phyloP scores from a whole-genome alignment of 1,140 invertebrate species.

The Zaprionus nigranus region DNA sequence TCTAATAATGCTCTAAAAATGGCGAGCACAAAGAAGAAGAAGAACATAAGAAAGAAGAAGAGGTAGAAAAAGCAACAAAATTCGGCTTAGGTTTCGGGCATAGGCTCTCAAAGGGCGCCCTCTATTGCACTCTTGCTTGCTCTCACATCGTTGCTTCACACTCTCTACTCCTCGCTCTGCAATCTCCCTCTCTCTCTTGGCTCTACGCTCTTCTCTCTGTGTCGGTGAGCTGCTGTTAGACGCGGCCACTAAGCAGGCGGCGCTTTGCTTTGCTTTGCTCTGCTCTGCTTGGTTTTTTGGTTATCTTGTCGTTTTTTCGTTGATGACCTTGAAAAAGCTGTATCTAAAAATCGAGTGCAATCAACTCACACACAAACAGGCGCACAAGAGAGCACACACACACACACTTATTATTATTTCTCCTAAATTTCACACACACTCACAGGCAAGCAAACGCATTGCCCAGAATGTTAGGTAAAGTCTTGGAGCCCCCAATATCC shows the following conservation, averaged over 20 bases:
- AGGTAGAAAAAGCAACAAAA: background rate
- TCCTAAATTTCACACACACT: conserved; percentile 65
- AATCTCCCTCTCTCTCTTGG: background rate
- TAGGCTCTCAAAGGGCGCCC: conserved; percentile 1
- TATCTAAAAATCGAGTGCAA: conserved; percentile 84
- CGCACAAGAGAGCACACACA: conserved; percentile 21
- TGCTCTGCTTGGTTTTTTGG: conserved; percentile 41
- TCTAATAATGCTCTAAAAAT: conserved; percentile 4
- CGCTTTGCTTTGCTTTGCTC: conserved; percentile 11
- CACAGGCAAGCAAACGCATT: conserved; percentile 25
- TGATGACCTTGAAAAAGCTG: conserved; percentile 84
- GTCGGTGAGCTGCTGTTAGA: conserved; percentile 2
- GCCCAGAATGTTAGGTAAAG: conserved; percentile 68
- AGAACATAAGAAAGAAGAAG: background rate
- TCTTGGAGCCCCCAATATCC: conserved; percentile 61
- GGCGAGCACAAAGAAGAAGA: background rate
- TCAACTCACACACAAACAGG: conserved; percentile 76
- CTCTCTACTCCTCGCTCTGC: background rate
- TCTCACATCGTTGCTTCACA: background rate
- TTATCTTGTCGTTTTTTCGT: conserved; percentile 77
- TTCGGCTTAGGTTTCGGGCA: conserved; percentile 3
- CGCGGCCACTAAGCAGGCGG: conserved; percentile 3
- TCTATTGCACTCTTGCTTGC: background rate
- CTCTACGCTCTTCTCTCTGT: background rate
- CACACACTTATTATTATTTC: conserved; percentile 57